Evolutionary conservation across 2,113 vertebrate genomes (phyloP).

Genomic region (Thomomys bottae): DNA sequence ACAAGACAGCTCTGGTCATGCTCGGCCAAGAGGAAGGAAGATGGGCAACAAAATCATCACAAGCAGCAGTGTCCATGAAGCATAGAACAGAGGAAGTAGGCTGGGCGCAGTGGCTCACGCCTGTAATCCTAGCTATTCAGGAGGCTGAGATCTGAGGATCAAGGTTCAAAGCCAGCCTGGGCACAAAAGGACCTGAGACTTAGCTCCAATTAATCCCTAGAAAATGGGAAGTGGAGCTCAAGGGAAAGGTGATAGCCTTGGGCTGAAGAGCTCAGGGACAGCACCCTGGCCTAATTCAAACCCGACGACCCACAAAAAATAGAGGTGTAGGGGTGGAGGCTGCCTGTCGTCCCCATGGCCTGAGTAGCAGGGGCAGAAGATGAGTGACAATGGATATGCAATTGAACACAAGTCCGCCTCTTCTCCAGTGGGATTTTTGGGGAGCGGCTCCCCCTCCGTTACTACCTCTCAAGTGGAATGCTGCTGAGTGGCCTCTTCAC

Average conservation of each 20-base stretch:
- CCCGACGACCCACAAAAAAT: too few relatives aligned
- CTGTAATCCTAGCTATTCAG: too few relatives aligned
- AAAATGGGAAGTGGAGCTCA: not conserved
- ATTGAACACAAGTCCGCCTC: not conserved
- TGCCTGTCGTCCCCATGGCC: not conserved
- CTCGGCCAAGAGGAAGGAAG: not conserved
- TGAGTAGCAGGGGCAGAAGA: not conserved
- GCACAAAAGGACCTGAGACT: too few relatives aligned
- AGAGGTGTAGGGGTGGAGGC: too few relatives aligned
- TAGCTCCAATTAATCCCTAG: too few relatives aligned
- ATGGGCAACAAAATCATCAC: fast-evolving
- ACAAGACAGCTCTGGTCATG: not conserved
- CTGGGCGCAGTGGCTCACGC: too few relatives aligned
- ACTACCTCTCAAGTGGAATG: constrained; percentile 95
- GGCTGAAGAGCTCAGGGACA: too few relatives aligned
- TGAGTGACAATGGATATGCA: not conserved
- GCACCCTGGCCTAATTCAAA: too few relatives aligned
- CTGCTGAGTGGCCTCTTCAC: constrained; percentile 94
- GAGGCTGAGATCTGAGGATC: too few relatives aligned
- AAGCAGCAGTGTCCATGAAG: not conserved
- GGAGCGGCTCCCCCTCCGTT: constrained; percentile 96
- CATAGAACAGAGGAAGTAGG: too few relatives aligned
- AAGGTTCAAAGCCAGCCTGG: too few relatives aligned
- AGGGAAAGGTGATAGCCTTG: too few relatives aligned
- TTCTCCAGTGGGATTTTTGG: constrained; percentile 93